Conservation (phyloP, 92 coral and sea anemone genomes). For the Chrysogorgia sp. region DNA sequence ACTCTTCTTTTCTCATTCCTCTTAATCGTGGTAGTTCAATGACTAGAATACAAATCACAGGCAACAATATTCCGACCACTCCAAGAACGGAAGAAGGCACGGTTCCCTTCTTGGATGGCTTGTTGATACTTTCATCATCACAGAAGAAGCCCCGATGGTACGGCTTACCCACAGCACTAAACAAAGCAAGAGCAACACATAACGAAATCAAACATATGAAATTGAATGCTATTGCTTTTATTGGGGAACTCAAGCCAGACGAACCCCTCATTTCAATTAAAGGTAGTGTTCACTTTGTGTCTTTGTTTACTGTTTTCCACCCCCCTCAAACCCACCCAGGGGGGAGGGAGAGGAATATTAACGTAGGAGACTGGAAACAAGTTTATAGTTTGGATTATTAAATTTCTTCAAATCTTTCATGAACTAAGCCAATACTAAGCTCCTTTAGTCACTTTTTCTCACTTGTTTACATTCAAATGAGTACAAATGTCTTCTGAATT, state of each 20-base stretch:
- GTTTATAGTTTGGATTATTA: too few relatives aligned
- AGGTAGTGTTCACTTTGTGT: too few relatives aligned
- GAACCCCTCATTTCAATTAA: background rate
- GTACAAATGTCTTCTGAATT: slow-evolving; percentile 53
- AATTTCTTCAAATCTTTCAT: background rate
- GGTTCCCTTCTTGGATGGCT: slow-evolving; percentile 81
- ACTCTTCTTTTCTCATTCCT: slow-evolving; percentile 28
- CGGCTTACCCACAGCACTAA: slow-evolving; percentile 63
- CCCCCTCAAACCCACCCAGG: too few relatives aligned
- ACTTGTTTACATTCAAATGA: too few relatives aligned
- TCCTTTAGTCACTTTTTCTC: too few relatives aligned
- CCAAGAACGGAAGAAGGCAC: slow-evolving; percentile 61
- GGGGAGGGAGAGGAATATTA: too few relatives aligned
- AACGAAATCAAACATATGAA: slow-evolving; percentile 47
- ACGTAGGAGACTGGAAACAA: too few relatives aligned
- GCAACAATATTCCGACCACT: slow-evolving; percentile 57
- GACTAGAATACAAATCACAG: slow-evolving; percentile 49
- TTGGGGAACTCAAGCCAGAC: slow-evolving; percentile 2
- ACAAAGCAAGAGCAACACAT: slow-evolving; percentile 40
- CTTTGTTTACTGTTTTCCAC: too few relatives aligned
- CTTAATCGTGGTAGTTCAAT: slow-evolving; percentile 45
- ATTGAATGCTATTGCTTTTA: slow-evolving; percentile 47
- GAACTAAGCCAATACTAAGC: too few relatives aligned
- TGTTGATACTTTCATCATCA: slow-evolving; percentile 85
- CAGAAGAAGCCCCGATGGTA: slow-evolving; percentile 90